A percentile compares a stretch with the other conserved stretches of the same genome.
Conservation (phyloP, 2,113 vertebrate genomes). For the Caranx ignobilis region DNA sequence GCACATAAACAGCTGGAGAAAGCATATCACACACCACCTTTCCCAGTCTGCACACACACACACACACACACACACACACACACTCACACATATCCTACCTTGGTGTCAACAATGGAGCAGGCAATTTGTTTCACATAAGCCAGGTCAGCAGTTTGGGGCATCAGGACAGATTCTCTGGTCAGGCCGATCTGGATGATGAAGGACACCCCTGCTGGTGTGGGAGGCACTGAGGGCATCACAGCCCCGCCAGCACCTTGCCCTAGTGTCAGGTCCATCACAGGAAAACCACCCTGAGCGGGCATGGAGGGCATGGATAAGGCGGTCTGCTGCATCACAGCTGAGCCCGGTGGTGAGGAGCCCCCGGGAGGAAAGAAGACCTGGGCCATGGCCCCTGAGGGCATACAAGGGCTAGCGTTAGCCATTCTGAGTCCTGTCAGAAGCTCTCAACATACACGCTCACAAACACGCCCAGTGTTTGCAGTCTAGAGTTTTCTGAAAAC, state of each 20-base stretch:
- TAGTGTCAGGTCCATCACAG: slow-evolving; percentile 64
- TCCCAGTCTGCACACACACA: neutral
- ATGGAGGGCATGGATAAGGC: slow-evolving; percentile 61
- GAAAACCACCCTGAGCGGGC: slow-evolving; percentile 54
- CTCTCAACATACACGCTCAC: slow-evolving; percentile 45
- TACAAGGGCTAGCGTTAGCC: slow-evolving; percentile 84
- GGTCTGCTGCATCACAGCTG: slow-evolving; percentile 70
- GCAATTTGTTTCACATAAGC: slow-evolving; percentile 92
- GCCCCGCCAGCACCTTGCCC: slow-evolving; percentile 64
- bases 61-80: slow-evolving; percentile 5
- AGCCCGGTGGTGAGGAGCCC: slow-evolving; percentile 66
- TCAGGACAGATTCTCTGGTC: slow-evolving; percentile 89
- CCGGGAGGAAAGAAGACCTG: slow-evolving; percentile 79
- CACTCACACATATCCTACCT: slow-evolving; percentile 81
- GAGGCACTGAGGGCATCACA: slow-evolving; percentile 48
- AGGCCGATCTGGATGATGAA: slow-evolving; percentile 94
- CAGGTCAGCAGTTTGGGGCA: slow-evolving; percentile 87
- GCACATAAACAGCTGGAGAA: neutral
- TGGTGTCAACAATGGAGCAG: slow-evolving; percentile 93
- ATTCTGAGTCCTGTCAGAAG: slow-evolving; percentile 64
- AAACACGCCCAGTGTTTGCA: slow-evolving; percentile 39
- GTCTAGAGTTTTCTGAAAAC: slow-evolving; percentile 32
- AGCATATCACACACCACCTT: slow-evolving; percentile 10
- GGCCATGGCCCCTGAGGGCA: slow-evolving; percentile 74
- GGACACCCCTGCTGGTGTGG: slow-evolving; percentile 84